Base-by-base conservation (phyloP, 2,888 invertebrate genomes). In the Amphipyra berbera region DNA sequence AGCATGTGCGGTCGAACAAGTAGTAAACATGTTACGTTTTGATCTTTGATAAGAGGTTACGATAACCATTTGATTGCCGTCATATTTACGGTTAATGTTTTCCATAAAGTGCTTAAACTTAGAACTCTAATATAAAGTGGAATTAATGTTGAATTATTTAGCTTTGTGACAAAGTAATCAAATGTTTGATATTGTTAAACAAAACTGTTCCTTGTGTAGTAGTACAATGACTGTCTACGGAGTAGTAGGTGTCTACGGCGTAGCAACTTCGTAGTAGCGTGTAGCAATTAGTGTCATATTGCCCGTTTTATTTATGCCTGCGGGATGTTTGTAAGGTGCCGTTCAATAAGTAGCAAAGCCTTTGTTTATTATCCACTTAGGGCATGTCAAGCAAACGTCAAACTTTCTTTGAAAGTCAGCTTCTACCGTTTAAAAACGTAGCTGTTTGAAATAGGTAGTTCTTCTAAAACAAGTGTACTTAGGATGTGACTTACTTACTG, bases 201-300 rank as follows among this genome's bases (percentile, higher is more conserved):
- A 48, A 58, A 60, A 54, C 14, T 57, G 67, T 61, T 61, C 35
- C 56, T 69, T 65, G 33, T 68, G 30, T 38, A 9, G 41, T 45
- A 53, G 59, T 71, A 75, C 78, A 71, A 73, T 66, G 73, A 72
- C 71, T 76, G 83, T 70, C 80, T 85, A 83, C 79, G 78, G 65
- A 77, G 72, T 79, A 77, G 82, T 83, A 82, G 77, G 71, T 61
- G 60, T 64, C 72, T 82, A 83, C 78, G 80, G 61, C 85, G 88
- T 88, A 87, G 86, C 82, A 67, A 65, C 46, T 56, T 79, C 78
- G 87, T 88, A 88, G 85, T 79, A 73, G 73, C 71, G 76, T 81
- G 88, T 88, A 88, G 89, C 86, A 88, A 88, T 88, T 89, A 88
- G 83, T 84, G 82, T 85, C 87, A 87, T 83, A 83, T 81, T 87